Conservation (phyloP, 1,140 invertebrate species). For the Ridgeia piscesae region DNA sequence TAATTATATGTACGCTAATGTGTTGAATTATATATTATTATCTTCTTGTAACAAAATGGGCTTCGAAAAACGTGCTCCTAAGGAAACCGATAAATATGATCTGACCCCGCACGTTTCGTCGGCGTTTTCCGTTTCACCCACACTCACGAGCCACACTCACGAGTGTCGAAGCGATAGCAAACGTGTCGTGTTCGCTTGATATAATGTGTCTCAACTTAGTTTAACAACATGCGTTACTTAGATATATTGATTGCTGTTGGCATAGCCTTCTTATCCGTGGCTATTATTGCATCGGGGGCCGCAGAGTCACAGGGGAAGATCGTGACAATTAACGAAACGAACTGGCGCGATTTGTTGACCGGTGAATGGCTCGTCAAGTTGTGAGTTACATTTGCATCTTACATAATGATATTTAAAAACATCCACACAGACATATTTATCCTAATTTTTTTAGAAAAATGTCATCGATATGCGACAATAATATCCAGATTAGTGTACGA, state of each 20-base stretch:
- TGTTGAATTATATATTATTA: no score
- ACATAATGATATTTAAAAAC: background rate
- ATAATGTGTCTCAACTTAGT: background rate
- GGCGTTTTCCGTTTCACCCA: background rate
- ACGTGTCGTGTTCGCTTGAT: background rate
- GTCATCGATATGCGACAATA: no score
- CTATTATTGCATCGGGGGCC: background rate
- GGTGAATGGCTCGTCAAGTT: background rate
- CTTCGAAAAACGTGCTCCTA: no score
- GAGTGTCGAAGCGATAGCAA: background rate
- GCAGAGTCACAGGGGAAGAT: background rate
- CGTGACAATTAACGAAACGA: background rate
- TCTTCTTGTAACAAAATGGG: no score
- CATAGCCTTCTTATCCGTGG: background rate
- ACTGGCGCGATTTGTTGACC: background rate
- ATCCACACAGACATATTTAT: background rate
- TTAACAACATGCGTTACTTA: background rate
- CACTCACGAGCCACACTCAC: background rate
- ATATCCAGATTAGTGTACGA: background rate
- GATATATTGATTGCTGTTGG: background rate
- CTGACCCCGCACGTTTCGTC: background rate
- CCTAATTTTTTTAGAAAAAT: background rate
- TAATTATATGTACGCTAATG: no score
- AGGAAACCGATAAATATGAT: background rate
- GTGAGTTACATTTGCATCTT: background rate